Evolutionary conservation across 2,113 vertebrate genomes (phyloP).

Genomic region (Choloepus hoffmanni): DNA sequence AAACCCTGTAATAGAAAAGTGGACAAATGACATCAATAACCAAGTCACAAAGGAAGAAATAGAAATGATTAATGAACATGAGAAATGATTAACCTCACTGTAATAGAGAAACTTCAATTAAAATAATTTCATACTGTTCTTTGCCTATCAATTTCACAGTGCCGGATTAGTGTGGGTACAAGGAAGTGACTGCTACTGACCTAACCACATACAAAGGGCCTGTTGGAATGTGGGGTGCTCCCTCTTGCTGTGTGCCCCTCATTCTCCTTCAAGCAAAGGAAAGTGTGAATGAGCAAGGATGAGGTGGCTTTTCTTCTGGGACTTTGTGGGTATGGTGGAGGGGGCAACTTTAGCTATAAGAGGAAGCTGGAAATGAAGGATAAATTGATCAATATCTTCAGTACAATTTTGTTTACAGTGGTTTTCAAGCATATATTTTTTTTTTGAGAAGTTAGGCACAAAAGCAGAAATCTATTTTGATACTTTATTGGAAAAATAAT

Average conservation of each 20-base stretch:
- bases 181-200: background rate
- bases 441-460: background rate
- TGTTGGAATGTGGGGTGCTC: background rate
- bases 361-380: background rate
- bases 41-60: background rate
- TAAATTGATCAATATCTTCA: background rate
- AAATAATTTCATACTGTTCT: background rate
- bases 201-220: background rate
- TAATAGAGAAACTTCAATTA: background rate
- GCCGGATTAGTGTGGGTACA: background rate
- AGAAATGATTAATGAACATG: background rate
- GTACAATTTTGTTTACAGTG: background rate
- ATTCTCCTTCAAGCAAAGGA: background rate
- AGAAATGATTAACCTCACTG: background rate
- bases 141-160: background rate
- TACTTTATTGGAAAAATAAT: background rate
- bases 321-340: background rate
- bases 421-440: background rate
- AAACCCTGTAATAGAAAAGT: background rate
- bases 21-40: background rate
- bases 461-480: background rate
- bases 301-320: background rate
- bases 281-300: background rate
- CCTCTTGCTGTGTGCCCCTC: background rate
- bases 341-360: background rate